Conservation (phyloP, 2,113 vertebrate genomes). For the Stomatorhinus ivindoensis region DNA sequence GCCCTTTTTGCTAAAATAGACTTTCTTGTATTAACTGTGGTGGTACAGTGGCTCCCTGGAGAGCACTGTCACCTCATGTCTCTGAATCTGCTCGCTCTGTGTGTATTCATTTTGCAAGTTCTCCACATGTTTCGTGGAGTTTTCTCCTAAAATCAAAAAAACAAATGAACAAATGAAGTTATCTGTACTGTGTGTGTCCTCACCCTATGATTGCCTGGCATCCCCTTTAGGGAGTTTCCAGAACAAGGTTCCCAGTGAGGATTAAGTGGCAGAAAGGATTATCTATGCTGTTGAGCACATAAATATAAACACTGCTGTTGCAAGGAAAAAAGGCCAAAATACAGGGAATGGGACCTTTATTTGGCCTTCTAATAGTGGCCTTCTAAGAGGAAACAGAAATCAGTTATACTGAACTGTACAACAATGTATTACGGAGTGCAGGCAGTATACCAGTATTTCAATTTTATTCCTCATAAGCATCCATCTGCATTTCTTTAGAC, state of each 20-base stretch:
- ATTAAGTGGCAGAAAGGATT: background rate
- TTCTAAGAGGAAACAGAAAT: background rate
- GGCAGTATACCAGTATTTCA: background rate
- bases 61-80: background rate
- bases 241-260: background rate
- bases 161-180: background rate
- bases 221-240: background rate
- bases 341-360: background rate
- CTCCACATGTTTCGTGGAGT: background rate
- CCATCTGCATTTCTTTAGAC: slow-evolving; percentile 5
- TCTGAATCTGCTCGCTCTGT: background rate
- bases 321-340: background rate
- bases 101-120: background rate
- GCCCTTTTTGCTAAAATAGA: background rate
- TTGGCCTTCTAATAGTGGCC: background rate
- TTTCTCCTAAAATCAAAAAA: background rate
- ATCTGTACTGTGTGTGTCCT: background rate
- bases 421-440: background rate
- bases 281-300: background rate
- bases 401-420: background rate
- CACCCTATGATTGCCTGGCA: background rate
- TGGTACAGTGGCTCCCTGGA: background rate
- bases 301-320: background rate
- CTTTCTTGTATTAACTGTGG: background rate
- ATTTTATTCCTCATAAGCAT: background rate